Conservation (phyloP, 2,888 invertebrate species). For the Mechanitis messenoides region DNA sequence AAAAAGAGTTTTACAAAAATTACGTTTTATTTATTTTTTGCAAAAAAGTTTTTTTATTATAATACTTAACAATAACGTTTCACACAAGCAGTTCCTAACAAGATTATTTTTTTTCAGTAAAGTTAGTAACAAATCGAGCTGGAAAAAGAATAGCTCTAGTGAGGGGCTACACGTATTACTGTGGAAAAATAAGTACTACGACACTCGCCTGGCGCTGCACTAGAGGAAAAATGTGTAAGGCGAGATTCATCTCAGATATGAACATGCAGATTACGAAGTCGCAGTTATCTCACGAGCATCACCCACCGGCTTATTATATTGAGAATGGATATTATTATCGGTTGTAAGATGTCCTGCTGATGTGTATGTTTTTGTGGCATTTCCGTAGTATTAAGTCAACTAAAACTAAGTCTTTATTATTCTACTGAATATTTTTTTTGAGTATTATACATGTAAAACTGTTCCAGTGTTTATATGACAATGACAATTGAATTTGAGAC, state of each 20-base stretch:
- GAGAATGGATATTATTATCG: conserved; percentile 36
- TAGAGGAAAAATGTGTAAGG: conserved; percentile 28
- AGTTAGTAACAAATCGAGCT: conserved; percentile 23
- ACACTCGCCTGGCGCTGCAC: conserved; percentile 37
- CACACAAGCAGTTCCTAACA: no score
- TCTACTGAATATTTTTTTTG: no score
- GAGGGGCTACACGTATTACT: conserved; percentile 37
- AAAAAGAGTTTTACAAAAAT: no score
- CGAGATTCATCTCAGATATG: conserved; percentile 26
- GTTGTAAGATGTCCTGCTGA: conserved; percentile 12
- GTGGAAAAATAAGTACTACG: conserved; percentile 17
- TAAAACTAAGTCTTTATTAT: no score
- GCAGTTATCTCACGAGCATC: conserved; percentile 64
- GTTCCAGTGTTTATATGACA: no score
- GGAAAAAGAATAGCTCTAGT: conserved; percentile 32
- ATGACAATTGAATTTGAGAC: no score
- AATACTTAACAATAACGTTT: no score
- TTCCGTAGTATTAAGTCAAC: no score
- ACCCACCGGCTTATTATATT: conserved; percentile 37
- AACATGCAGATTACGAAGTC: conserved; percentile 55
- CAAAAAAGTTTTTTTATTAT: no score
- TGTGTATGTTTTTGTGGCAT: no score
- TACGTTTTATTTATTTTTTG: no score
- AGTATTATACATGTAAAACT: no score
- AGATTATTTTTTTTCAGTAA: conserved; percentile 26